Base-by-base conservation (phyloP, 2,113 vertebrate species). In the Taxidea taxus region DNA sequence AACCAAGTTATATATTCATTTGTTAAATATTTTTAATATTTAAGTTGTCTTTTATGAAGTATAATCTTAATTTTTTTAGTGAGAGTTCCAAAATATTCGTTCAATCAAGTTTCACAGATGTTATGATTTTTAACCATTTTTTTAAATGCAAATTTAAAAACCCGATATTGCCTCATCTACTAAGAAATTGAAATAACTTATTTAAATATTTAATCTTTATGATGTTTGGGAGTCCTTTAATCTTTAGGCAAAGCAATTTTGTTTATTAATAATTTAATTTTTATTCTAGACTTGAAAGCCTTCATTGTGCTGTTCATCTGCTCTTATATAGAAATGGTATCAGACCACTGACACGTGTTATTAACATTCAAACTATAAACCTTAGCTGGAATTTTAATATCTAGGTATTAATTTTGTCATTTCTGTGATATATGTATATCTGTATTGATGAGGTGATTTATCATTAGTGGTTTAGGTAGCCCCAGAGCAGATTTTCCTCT, bases 191-290 rank as follows among this genome's bases (percentile, higher is more conserved):
- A 80, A 98, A 90, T 92, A 97, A 72, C 11, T 94, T 80, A 93
- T 95, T 96, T 81, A 58, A 94, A 42, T 92, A 88, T 97, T 98
- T 96, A 98, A 93, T 97, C 70, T 90, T 95, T 84, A 86, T 42
- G 68, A 96, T 97, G 94, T 85, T 95, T 97, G 37, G 20, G 34
- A 93, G 13, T 92, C 74, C 34, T 94, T 98, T 97, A 90, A 93
- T 94, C 64, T 97, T 94, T 56, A 91, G 91, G 74, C 37, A 74
- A 91, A 97, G 54, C 49, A 88, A 39, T 58, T 60, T 97, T 97
- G 2, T 90, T 88, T 97, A 49, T 96, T 95, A 95, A 88, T 94
- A 96, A 95, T 62, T 92, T 29, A 70, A 49, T 84, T 66, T 54
- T 95, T 91, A 56, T 87, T 90, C 27, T 80, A 70, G 86, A 84